phyloP scores from a whole-genome alignment of 2,797 vertebrate species.

The Lacerta viridis region DNA sequence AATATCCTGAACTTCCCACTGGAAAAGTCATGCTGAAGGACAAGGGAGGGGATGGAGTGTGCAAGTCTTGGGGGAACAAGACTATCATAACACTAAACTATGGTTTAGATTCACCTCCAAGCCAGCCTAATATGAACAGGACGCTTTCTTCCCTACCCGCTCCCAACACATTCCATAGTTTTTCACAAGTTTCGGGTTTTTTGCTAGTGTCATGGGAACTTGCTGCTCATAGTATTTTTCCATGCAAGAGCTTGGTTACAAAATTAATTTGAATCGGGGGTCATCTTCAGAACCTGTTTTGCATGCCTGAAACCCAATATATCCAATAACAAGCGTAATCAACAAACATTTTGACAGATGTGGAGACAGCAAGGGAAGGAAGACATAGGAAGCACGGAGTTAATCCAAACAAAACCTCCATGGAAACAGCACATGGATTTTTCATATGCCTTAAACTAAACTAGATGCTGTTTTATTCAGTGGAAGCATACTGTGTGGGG shows the following conservation, averaged over 20 bases:
- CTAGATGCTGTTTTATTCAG: not conserved
- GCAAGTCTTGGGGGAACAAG: not conserved
- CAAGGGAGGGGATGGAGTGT: not conserved
- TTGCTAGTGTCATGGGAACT: not conserved
- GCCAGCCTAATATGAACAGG: not conserved
- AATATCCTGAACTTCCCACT: not conserved
- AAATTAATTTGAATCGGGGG: not conserved
- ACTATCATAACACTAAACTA: not conserved
- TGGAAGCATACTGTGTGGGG: constrained; percentile 25
- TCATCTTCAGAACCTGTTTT: not conserved
- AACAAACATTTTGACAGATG: not conserved
- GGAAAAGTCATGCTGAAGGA: not conserved
- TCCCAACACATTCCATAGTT: not conserved
- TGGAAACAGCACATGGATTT: not conserved
- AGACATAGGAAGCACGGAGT: not conserved
- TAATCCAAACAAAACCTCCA: not conserved
- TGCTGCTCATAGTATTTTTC: not conserved
- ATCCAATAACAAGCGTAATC: not conserved
- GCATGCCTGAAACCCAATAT: not conserved
- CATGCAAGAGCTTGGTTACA: not conserved
- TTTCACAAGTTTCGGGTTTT: not conserved
- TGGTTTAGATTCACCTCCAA: not conserved
- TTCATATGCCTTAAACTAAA: not conserved
- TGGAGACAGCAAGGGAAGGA: not conserved
- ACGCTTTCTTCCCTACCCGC: not conserved